Conservation (phyloP, 2,797 vertebrate genomes). For the Semotilus atromaculatus region DNA sequence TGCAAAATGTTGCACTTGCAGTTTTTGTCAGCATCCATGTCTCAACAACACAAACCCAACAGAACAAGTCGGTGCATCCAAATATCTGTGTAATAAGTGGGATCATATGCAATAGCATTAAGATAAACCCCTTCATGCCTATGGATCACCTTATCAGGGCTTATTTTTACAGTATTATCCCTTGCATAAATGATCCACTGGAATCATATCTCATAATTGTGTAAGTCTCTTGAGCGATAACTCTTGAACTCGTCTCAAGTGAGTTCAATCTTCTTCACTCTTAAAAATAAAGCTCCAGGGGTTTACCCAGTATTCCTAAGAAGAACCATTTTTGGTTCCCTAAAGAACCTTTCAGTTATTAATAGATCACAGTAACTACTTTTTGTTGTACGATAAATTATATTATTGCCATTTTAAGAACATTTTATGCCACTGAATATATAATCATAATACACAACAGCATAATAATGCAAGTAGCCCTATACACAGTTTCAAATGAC, state of each 20-base stretch:
- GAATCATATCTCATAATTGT: constrained; percentile 8
- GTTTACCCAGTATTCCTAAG: too few species aligned
- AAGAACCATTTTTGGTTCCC: too few species aligned
- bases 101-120: neutral
- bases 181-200: neutral
- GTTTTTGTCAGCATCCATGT: neutral
- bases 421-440: too few species aligned
- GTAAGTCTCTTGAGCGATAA: neutral
- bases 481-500: too few species aligned
- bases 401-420: too few species aligned
- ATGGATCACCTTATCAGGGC: constrained; percentile 7
- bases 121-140: neutral
- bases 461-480: too few species aligned
- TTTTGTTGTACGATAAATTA: too few species aligned
- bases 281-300: too few species aligned
- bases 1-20: neutral
- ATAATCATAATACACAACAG: too few species aligned
- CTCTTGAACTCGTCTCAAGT: neutral
- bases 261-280: too few species aligned
- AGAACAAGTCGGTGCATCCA: neutral
- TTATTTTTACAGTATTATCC: constrained; percentile 6
- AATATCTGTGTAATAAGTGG: neutral
- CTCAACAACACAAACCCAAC: neutral
- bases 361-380: too few species aligned
- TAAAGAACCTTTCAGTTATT: too few species aligned